Evolutionary conservation across 2,797 vertebrate genomes (phyloP), one percentile per base, ranked within the genome.

Genomic region (Botia kubotai): DNA sequence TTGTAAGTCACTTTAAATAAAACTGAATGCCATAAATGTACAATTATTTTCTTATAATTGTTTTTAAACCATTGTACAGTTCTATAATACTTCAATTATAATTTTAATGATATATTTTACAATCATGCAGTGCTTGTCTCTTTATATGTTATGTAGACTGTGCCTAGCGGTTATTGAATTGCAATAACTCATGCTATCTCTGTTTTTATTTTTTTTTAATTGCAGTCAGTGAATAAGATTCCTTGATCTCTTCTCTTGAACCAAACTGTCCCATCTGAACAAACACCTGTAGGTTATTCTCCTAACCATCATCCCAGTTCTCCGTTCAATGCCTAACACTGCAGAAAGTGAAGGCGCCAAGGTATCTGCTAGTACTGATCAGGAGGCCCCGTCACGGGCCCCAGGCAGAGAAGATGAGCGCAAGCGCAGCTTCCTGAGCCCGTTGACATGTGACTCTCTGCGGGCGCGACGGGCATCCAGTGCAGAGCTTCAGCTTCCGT

Each of bases 291-390:
- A 57, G 48, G 33, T 65, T 1, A 60, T 87, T 84, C 87, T 82
- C 83, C 46, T 83, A 21, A 62, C 79, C 83, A 26, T 84, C 85
- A 79, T 67, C 58, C 70, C 17, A 86, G 83, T 88, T 86, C 85
- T 87, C 85, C 84, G 66, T 93, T 96, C 95, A 92, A 99, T 99
- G 97, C 96, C 96, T 91, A 97, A 97, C 92, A 87, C 95, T 85
- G 95, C 93, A 87, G 95, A 97, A 91, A 90, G 93, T 90, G 94
- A 93, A 92, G 95, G 92, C 83, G 85, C 94, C 87, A 94, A 93
- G 86, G 89, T 92, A 82, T 87, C 95, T 76, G 94, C 90, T 90
- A 91, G 90, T 81, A 91, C 87, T 70, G 95, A 93, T 71, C 90
- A 90, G 23, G 88, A 87, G 52, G 87, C 89, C 66, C 93, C 91